Evolutionary conservation across 1,140 invertebrate species (phyloP).

Genomic region (Zaprionus capensis): DNA sequence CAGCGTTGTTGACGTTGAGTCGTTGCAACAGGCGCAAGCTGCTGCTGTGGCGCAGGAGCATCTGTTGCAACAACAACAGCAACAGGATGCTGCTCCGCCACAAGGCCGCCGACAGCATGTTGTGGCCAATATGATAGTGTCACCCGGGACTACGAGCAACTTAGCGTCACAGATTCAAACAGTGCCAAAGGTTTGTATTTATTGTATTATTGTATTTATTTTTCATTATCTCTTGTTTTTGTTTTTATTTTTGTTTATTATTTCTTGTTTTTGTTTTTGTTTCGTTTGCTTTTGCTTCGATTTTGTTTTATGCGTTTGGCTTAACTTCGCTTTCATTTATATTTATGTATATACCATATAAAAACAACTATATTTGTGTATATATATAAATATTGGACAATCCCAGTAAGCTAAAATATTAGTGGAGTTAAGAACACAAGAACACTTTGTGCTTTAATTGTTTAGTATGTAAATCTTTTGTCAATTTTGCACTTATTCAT

Average conservation of each 20-base stretch:
- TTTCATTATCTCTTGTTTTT: constrained; percentile 46
- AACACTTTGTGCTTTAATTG: background rate
- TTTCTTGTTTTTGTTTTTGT: constrained; percentile 34
- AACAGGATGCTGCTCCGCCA: constrained; percentile 38
- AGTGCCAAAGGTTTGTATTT: constrained; percentile 84
- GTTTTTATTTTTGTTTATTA: constrained; percentile 59
- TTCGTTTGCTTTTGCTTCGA: constrained; percentile 18
- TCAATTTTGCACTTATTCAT: background rate
- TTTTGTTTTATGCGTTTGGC: constrained; percentile 8
- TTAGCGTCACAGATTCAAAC: constrained; percentile 84
- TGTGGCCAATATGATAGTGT: constrained; percentile 82
- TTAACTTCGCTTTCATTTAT: background rate
- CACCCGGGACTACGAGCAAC: constrained; percentile 64
- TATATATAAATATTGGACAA: constrained; percentile 1
- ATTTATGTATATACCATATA: constrained; percentile 3
- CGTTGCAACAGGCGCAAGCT: constrained; percentile 57
- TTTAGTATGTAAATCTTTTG: background rate
- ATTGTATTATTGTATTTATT: constrained; percentile 68
- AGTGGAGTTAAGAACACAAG: background rate
- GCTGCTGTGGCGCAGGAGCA: constrained; percentile 48
- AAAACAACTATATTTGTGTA: background rate
- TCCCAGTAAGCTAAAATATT: background rate
- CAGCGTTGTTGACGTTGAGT: constrained; percentile 38
- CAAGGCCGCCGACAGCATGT: constrained; percentile 73
- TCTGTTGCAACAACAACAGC: constrained; percentile 41